Evolutionary conservation across 2,113 vertebrate species (phyloP), one percentile per base, ranked within the genome.

Genomic region (Synchiropus splendidus): DNA sequence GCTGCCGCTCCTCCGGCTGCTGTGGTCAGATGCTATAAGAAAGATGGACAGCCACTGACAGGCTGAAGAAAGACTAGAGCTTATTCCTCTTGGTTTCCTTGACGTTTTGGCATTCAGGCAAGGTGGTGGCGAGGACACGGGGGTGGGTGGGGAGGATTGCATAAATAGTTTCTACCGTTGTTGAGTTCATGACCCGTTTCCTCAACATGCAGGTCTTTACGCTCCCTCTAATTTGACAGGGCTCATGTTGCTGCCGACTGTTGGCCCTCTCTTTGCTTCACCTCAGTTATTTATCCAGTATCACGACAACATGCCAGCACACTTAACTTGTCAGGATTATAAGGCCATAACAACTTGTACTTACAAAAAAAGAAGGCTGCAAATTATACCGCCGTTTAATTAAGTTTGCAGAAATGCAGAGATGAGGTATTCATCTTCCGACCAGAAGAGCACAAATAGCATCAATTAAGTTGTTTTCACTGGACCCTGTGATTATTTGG

Each of bases 401-500:
- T 72, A 70, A 59, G 42, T 60, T 51, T 54, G 59, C 58, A 65
- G 48, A 51, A 51, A 42, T 32, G 45, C 14, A 45, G 41, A 45
- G 48, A 32, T 18, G 47, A 64, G 45, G 61, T 67, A 75, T 53
- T 48, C 53, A 42, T 27, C 49, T 67, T 52, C 47, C 49, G 59
- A 58, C 44, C 44, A 44, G 49, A 64, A 57, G 60, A 68, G 64
- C 58, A 68, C 50, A 78, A 81, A 67, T 56, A 63, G 65, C 69
- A 65, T 61, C 68, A 79, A 69, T 78, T 77, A 73, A 80, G 72
- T 74, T 74, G 74, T 79, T 83, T 82, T 81, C 75, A 72, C 61
- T 79, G 73, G 74, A 60, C 62, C 55, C 31, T 27, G 58, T 76
- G 72, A 81, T 80, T 75, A 81, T 83, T 74, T 72, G 61, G 77